Evolutionary conservation across 1,140 invertebrate genomes (phyloP).

Genomic region (Sminthurides bifidus): DNA sequence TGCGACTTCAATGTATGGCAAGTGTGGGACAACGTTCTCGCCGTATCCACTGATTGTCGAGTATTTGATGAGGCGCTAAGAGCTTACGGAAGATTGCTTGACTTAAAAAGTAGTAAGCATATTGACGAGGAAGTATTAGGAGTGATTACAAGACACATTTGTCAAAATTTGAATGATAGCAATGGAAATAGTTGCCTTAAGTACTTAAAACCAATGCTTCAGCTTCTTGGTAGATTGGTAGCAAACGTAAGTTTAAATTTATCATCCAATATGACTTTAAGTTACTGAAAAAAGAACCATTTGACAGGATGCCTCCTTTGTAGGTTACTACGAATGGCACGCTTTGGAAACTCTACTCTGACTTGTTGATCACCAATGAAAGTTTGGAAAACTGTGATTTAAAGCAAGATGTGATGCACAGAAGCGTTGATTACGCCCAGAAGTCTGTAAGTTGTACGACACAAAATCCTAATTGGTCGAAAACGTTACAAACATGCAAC

Average conservation of each 20-base stretch:
- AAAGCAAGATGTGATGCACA: not conserved
- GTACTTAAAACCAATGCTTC: conserved; percentile 48
- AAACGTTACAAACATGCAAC: not conserved
- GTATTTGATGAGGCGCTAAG: conserved; percentile 48
- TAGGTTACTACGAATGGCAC: conserved; percentile 51
- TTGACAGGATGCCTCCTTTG: conserved; percentile 6
- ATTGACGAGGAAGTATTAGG: conserved; percentile 51
- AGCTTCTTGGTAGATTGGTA: conserved; percentile 72
- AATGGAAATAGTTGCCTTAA: conserved; percentile 41
- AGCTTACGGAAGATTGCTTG: conserved; percentile 67
- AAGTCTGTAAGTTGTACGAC: conserved; percentile 2
- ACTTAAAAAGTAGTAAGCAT: conserved; percentile 49
- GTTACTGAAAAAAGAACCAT: not conserved
- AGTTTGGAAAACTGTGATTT: not conserved
- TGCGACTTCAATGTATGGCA: conserved; percentile 93
- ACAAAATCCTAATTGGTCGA: not conserved
- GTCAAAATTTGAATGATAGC: conserved; percentile 49
- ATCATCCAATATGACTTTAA: not conserved
- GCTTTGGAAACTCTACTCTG: conserved; percentile 67
- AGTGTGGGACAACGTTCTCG: conserved; percentile 90
- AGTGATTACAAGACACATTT: conserved; percentile 59
- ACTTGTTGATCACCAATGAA: conserved; percentile 38
- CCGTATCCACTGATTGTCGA: conserved; percentile 61
- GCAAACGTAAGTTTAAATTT: conserved; percentile 39
- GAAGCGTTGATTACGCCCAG: conserved; percentile 5